phyloP scores from a whole-genome alignment of 37 sponge, comb jelly and placozoan genomes.

The Spongilla lacustris region DNA sequence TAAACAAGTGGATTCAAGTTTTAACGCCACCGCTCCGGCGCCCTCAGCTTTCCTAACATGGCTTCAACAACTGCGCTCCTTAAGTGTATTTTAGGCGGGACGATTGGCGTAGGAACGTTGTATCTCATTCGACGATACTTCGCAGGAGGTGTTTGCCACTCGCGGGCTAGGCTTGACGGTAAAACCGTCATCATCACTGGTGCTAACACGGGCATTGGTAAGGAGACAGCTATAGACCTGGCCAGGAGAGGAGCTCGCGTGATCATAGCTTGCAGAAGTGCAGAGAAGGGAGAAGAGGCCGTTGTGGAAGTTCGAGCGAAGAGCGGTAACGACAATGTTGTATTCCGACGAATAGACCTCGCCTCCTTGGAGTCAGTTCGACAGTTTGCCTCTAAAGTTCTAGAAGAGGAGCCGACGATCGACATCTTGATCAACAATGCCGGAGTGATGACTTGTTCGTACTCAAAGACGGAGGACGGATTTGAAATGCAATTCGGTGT shows the following conservation, averaged over 20 bases:
- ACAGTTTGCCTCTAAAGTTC: constrained; percentile 53
- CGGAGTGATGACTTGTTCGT: constrained; percentile 75
- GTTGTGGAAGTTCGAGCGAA: constrained; percentile 46
- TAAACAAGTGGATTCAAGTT: too few species aligned
- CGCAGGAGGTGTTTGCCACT: constrained; percentile 49
- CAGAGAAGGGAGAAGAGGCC: constrained; percentile 66
- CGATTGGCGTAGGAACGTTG: background rate
- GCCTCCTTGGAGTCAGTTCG: constrained; percentile 76
- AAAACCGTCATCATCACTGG: constrained; percentile 90
- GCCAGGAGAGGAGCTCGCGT: constrained; percentile 82
- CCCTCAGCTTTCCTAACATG: too few species aligned
- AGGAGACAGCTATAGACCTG: constrained; percentile 85
- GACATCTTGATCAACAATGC: constrained; percentile 96
- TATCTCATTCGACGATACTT: constrained; percentile 12
- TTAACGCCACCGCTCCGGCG: too few species aligned
- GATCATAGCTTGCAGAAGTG: constrained; percentile 84
- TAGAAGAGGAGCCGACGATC: constrained; percentile 52
- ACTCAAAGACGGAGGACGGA: constrained; percentile 75
- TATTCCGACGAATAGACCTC: constrained; percentile 71
- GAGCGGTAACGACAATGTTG: constrained; percentile 58
- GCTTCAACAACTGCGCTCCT: too few species aligned
- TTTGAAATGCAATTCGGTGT: constrained; percentile 85
- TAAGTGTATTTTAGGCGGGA: background rate
- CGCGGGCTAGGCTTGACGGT: constrained; percentile 57
- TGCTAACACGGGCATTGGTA: constrained; percentile 88